Conservation (phyloP, 2,888 invertebrate genomes). For the Agrotis segetum region DNA sequence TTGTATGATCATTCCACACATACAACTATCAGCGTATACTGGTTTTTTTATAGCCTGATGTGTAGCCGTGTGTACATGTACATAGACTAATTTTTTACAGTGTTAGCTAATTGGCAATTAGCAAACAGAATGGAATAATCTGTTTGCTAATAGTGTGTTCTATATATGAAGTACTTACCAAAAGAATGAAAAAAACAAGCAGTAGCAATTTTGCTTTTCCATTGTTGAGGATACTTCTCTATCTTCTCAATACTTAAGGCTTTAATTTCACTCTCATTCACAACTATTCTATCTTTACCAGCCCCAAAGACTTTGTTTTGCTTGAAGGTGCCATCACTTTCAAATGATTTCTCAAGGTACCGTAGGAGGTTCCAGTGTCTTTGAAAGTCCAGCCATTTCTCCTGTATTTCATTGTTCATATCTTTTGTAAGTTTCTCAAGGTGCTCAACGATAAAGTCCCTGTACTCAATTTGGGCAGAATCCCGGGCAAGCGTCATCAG, state of each 20-base stretch:
- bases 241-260: conserved; percentile 87
- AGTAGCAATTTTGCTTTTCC: conserved; percentile 91
- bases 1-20: too few relatives aligned
- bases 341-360: conserved; percentile 87
- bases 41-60: too few relatives aligned
- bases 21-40: too few relatives aligned
- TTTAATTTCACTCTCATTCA: conserved; percentile 88
- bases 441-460: conserved; percentile 93
- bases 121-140: neutral
- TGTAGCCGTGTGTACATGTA: too few relatives aligned
- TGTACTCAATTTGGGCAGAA: conserved; percentile 90
- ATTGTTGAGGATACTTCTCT: conserved; percentile 84
- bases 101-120: neutral
- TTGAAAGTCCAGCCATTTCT: conserved; percentile 81
- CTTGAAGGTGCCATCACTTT: conserved; percentile 86
- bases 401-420: conserved; percentile 76
- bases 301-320: conserved; percentile 88
- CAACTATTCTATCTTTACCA: conserved; percentile 82
- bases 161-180: conserved; percentile 85
- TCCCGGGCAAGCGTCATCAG: conserved; percentile 91
- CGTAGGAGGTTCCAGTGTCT: conserved; percentile 86
- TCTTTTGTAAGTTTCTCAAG: conserved; percentile 89
- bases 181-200: conserved; percentile 90
- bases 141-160: too few relatives aligned
- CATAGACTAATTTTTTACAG: neutral